A percentile compares a stretch with the other conserved stretches of the same genome.
phyloP scores from a whole-genome alignment of 1,140 invertebrate genomes.

The Chymomyza costata region DNA sequence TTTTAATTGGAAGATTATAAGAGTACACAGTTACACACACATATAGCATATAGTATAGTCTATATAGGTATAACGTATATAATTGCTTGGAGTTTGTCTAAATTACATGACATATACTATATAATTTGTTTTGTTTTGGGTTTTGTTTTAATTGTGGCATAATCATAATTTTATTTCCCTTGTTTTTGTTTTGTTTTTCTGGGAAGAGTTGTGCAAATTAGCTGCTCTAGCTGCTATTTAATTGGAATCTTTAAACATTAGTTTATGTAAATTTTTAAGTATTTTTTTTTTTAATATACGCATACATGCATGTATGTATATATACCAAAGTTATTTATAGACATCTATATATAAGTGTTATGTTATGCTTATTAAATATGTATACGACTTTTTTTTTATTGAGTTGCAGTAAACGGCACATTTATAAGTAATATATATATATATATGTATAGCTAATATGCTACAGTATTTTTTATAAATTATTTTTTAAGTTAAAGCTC shows the following conservation, averaged over 20 bases:
- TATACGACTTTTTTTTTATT: too few species aligned
- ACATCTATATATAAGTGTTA: conserved; percentile 50
- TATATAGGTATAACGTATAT: conserved; percentile 27
- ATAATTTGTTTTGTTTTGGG: too few species aligned
- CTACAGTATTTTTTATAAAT: too few species aligned
- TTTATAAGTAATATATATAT: conserved; percentile 62
- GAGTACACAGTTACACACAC: conserved; percentile 42
- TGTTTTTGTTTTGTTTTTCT: too few species aligned
- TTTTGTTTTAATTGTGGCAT: conserved; percentile 54
- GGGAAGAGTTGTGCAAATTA: conserved; percentile 70
- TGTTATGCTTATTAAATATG: conserved; percentile 26
- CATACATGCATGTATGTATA: conserved; percentile 18
- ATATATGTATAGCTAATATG: conserved; percentile 1
- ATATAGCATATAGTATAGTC: conserved; percentile 21
- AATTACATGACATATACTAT: too few species aligned
- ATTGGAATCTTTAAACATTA: too few species aligned
- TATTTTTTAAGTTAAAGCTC: too few species aligned
- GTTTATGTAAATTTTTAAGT: neutral
- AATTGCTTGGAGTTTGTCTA: conserved; percentile 69
- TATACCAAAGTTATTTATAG: conserved; percentile 53
- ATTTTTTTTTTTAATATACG: neutral
- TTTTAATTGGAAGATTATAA: conserved; percentile 60
- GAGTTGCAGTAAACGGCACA: conserved; percentile 59
- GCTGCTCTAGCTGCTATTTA: conserved; percentile 41
- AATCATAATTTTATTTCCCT: conserved; percentile 57